A percentile compares a stretch with the other conserved stretches of the same genome.
phyloP scores from a whole-genome alignment of 2,113 vertebrate genomes.

The Peromyscus polionotus region DNA sequence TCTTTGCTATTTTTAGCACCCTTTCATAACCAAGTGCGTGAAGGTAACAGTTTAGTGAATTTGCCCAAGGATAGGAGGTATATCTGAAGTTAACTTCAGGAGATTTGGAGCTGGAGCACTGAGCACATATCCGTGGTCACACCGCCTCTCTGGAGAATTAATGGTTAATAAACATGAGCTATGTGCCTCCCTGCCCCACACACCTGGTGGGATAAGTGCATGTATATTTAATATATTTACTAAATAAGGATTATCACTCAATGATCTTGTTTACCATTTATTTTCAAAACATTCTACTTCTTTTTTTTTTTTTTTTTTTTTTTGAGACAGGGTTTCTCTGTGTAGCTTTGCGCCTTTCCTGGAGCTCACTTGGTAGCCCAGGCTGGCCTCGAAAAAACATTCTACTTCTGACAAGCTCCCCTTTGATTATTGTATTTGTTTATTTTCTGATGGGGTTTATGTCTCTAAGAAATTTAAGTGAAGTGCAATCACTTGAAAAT shows the following conservation, averaged over 20 bases:
- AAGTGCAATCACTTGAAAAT: neutral
- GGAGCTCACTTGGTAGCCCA: too few relatives aligned
- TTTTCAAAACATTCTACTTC: constrained; percentile 42
- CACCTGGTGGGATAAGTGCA: neutral
- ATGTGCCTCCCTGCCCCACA: too few relatives aligned
- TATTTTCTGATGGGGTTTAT: neutral
- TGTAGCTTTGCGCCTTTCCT: too few relatives aligned
- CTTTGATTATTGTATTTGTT: constrained; percentile 11
- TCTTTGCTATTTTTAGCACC: neutral
- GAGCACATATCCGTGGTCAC: neutral
- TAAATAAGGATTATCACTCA: constrained; percentile 39
- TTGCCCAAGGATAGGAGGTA: neutral
- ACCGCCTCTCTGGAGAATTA: neutral
- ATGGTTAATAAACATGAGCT: neutral
- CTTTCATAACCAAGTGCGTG: neutral
- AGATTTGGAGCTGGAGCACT: neutral
- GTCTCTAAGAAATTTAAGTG: neutral
- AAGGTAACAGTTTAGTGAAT: neutral
- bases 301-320: too few relatives aligned
- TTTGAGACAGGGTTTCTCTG: too few relatives aligned
- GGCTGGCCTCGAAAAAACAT: too few relatives aligned
- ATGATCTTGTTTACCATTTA: constrained; percentile 33
- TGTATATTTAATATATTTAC: constrained; percentile 15
- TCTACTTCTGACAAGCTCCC: neutral
- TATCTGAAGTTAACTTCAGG: neutral